Percentiles rank a stretch among this genome's conserved stretches.
Conservation (phyloP, 2,797 vertebrate species). For the Etheostoma perlongum region DNA sequence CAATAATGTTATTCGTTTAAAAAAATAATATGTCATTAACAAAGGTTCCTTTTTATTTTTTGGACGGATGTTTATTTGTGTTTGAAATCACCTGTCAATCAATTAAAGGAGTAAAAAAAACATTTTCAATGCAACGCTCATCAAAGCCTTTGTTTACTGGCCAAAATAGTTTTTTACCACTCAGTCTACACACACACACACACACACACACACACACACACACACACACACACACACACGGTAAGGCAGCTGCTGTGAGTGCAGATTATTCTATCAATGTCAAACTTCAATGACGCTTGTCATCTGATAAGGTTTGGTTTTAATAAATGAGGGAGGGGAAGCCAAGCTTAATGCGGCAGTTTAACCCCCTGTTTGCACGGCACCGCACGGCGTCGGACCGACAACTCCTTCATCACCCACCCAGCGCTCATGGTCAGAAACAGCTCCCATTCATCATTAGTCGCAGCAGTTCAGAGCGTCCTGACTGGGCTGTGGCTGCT, state of each 20-base stretch:
- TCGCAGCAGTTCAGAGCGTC: slow-evolving; percentile 4
- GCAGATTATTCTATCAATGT: slow-evolving; percentile 73
- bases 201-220: slow-evolving; percentile 26
- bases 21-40: too few relatives aligned
- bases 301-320: slow-evolving; percentile 74
- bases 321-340: slow-evolving; percentile 73
- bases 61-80: too few relatives aligned
- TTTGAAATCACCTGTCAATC: too few relatives aligned
- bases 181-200: slow-evolving; percentile 16
- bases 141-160: slow-evolving; percentile 17
- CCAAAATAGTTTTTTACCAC: slow-evolving; percentile 5
- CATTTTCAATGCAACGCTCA: not conserved
- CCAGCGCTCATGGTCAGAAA: slow-evolving; percentile 26
- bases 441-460: slow-evolving; percentile 26
- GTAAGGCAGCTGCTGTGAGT: slow-evolving; percentile 51
- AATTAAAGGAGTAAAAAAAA: not conserved
- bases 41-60: too few relatives aligned
- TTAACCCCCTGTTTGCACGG: slow-evolving; percentile 58
- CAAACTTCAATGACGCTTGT: slow-evolving; percentile 73
- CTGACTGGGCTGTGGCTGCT: not conserved
- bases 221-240: slow-evolving; percentile 18
- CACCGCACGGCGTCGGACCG: slow-evolving; percentile 12
- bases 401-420: slow-evolving; percentile 40
- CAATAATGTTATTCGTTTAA: too few relatives aligned
- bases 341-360: slow-evolving; percentile 61